These are phyloP conservation scores for Phlogophora meticulosa DNA, from an alignment of 2,888 invertebrate species.

Conservation along the genomic window DNA sequence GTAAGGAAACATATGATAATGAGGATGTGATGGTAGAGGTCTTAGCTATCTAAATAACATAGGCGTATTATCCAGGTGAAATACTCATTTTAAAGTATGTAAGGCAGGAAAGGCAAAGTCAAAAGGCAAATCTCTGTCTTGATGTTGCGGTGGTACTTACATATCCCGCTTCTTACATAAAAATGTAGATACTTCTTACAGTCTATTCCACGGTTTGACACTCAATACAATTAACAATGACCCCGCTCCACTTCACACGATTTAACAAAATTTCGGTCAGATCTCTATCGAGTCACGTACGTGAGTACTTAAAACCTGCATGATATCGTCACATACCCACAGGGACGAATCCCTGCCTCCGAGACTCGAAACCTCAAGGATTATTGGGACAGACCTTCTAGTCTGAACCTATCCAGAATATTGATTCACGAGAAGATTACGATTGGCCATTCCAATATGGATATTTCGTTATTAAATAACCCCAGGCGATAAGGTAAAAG, in stretches of 20 bases:
- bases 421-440: conserved; percentile 31
- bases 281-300: conserved; percentile 65
- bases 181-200: not conserved
- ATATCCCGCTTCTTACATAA: not conserved
- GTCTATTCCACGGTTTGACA: conserved; percentile 18
- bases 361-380: conserved; percentile 25
- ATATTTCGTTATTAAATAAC: conserved; percentile 32
- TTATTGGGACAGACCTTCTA: conserved; percentile 22
- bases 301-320: conserved; percentile 36
- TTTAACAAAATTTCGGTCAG: conserved; percentile 54
- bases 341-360: conserved; percentile 32
- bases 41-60: too few species aligned
- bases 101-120: too few species aligned
- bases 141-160: too few species aligned
- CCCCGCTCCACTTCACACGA: conserved; percentile 57
- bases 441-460: conserved; percentile 26
- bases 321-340: conserved; percentile 24
- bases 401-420: conserved; percentile 16
- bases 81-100: too few species aligned
- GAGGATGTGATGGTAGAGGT: too few species aligned
- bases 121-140: too few species aligned
- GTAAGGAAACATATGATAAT: too few species aligned
- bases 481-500: conserved; percentile 7
- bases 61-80: too few species aligned
- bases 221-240: conserved; percentile 54